Evolutionary conservation across 2,797 vertebrate species (phyloP), one percentile per base, ranked within the genome.

Genomic region (Takifugu rubripes): DNA sequence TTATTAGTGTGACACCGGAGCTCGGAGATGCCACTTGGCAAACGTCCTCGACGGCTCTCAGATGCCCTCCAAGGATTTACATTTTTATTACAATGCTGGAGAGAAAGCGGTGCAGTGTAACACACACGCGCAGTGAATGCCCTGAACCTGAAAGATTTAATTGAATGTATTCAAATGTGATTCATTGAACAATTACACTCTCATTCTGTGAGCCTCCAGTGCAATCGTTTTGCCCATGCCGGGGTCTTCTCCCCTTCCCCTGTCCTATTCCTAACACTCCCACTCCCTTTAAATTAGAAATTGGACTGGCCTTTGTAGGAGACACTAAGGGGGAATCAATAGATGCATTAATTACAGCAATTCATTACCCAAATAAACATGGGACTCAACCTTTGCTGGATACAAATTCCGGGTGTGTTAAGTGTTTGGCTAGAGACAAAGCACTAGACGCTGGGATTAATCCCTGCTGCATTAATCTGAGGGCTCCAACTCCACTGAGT

Each of bases 331-430:
- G 90, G 86, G 92, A 94, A 98, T 97, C 94, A 93, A 96, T 95
- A 90, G 86, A 79, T 91, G 89, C 93, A 95, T 98, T 97, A 96
- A 98, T 97, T 96, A 97, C 93, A 90, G 91, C 93, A 93, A 94
- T 96, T 96, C 93, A 95, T 98, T 99, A 96, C 90, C 91, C 91
- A 94, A 93, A 95, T 94, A 96, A 95, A 97, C 92, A 93, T 87
- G 89, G 90, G 89, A 89, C 88, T 92, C 91, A 91, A 89, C 90
- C 92, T 93, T 93, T 92, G 84, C 84, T 90, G 91, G 92, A 90
- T 92, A 93, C 91, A 94, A 92, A 94, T 94, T 93, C 86, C 66
- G 80, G 85, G 90, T 87, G 89, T 78, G 83, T 87, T 86, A 90
- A 81, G 64, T 86, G 91, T 92, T 90, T 90, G 92, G 90, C 84